phyloP scores from a whole-genome alignment of 2,888 invertebrate genomes.

The Volucella zonaria region DNA sequence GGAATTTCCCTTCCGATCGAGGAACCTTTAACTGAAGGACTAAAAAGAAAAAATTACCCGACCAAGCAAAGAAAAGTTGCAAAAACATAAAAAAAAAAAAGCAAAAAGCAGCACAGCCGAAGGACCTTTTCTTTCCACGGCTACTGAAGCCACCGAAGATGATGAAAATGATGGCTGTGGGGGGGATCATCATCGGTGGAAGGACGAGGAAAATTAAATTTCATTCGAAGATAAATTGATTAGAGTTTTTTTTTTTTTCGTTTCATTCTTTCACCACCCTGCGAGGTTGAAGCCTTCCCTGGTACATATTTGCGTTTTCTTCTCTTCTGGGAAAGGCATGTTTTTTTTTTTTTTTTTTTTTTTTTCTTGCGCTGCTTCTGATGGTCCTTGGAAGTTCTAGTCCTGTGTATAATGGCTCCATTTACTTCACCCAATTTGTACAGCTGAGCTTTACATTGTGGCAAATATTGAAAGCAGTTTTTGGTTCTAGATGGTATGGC shows the following conservation, averaged over 20 bases:
- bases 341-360: neutral
- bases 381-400: constrained; percentile 16
- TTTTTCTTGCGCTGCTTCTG: neutral
- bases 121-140: constrained; percentile 55
- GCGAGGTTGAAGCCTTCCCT: neutral
- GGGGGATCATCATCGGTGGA: constrained; percentile 47
- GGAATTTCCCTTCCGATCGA: constrained; percentile 24
- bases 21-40: constrained; percentile 36
- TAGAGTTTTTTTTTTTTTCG: constrained; percentile 49
- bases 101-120: neutral
- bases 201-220: constrained; percentile 70
- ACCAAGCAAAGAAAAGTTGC: constrained; percentile 32
- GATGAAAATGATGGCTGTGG: neutral
- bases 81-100: constrained; percentile 14
- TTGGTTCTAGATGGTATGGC: neutral
- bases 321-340: neutral
- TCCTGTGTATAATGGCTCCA: constrained; percentile 54
- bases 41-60: constrained; percentile 29
- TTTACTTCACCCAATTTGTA: constrained; percentile 53
- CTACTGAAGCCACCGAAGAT: neutral
- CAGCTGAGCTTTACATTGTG: constrained; percentile 44
- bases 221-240: constrained; percentile 69
- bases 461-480: constrained; percentile 20
- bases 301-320: constrained; percentile 54
- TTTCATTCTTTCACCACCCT: constrained; percentile 4